Conservation (phyloP, 92 coral and sea anemone species). For the Porites evermanni region DNA sequence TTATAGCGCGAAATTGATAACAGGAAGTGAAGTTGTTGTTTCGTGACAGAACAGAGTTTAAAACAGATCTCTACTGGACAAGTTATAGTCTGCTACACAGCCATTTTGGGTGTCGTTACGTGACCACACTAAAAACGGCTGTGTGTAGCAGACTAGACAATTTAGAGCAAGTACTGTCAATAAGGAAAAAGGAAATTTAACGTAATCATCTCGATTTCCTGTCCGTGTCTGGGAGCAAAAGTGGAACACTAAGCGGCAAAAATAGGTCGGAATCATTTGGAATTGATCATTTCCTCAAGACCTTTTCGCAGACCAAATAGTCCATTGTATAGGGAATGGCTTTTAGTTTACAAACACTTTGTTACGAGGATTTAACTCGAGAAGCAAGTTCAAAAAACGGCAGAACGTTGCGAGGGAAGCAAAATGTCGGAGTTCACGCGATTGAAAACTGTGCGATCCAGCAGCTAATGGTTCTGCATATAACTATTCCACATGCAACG, state of each 20-base stretch:
- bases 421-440: background rate
- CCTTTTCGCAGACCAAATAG: background rate
- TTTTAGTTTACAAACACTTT: background rate
- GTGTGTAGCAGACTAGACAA: no score
- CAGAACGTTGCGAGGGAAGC: background rate
- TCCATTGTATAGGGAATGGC: background rate
- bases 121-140: background rate
- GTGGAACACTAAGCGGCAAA: no score
- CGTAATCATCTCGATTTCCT: background rate
- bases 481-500: slow-evolving; percentile 20
- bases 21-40: no score
- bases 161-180: no score
- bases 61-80: no score
- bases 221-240: no score
- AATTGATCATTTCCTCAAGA: background rate
- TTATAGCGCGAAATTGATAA: background rate
- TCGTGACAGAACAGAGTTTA: background rate
- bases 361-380: slow-evolving; percentile 8
- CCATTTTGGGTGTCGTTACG: no score
- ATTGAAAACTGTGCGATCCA: slow-evolving; percentile 36
- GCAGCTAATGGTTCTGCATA: slow-evolving; percentile 34
- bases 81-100: no score
- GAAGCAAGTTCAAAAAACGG: background rate
- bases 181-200: no score
- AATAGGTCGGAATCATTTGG: background rate